Evolutionary conservation across 2,797 vertebrate genomes (phyloP).

Genomic region (Lepilemur ruficaudatus): DNA sequence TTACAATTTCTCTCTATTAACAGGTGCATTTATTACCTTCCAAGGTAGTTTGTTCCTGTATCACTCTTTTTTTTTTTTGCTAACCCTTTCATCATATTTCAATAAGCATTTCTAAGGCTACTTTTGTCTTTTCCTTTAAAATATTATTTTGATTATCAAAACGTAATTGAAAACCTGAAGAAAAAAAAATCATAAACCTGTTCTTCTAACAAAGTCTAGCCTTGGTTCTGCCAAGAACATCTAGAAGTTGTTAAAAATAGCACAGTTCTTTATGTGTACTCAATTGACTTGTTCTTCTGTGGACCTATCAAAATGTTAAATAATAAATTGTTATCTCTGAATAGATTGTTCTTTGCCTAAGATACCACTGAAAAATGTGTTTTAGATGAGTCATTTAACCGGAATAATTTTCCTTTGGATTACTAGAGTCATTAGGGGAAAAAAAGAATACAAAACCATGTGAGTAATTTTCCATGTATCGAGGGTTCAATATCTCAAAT

Average conservation of each 20-base stretch:
- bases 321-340: slow-evolving; percentile 80
- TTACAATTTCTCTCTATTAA: background rate
- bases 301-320: slow-evolving; percentile 72
- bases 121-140: slow-evolving; percentile 53
- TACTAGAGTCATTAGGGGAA: slow-evolving; percentile 47
- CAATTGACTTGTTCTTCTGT: slow-evolving; percentile 60
- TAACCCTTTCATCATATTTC: background rate
- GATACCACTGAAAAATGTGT: slow-evolving; percentile 60
- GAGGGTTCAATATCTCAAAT: slow-evolving; percentile 53
- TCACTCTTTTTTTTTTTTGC: background rate
- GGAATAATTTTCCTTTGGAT: slow-evolving; percentile 73
- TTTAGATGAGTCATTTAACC: slow-evolving; percentile 69
- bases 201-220: slow-evolving; percentile 78
- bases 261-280: slow-evolving; percentile 71
- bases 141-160: slow-evolving; percentile 75
- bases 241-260: slow-evolving; percentile 85
- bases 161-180: slow-evolving; percentile 45
- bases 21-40: background rate
- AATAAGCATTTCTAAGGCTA: slow-evolving; percentile 45
- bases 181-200: slow-evolving; percentile 66
- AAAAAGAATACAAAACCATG: background rate
- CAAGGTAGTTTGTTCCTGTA: background rate
- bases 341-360: slow-evolving; percentile 68
- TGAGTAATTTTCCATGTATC: slow-evolving; percentile 78
- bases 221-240: slow-evolving; percentile 77